Conservation (phyloP, 2,113 vertebrate genomes). For the Silurus glanis region DNA sequence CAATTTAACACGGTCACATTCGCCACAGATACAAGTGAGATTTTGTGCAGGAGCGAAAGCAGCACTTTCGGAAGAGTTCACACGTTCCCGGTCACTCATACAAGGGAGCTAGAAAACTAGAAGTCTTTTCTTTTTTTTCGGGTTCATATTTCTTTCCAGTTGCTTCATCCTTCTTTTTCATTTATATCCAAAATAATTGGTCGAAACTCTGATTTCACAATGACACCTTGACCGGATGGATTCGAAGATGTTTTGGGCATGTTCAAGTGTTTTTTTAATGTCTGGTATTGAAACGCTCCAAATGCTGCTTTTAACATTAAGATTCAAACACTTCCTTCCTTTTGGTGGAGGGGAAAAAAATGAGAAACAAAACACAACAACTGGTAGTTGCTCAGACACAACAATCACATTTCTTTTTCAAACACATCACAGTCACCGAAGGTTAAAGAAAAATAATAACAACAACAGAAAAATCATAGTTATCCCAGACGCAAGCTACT, state of each 20-base stretch:
- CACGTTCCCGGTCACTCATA: neutral
- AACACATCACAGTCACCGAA: conserved; percentile 42
- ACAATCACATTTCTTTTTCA: conserved; percentile 24
- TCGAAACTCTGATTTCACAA: conserved; percentile 10
- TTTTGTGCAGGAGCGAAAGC: conserved; percentile 10
- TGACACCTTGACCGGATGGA: neutral
- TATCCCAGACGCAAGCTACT: neutral
- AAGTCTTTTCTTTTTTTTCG: conserved; percentile 10
- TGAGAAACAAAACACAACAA: neutral
- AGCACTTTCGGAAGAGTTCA: conserved; percentile 32
- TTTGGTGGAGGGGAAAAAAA: neutral
- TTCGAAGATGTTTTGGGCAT: neutral
- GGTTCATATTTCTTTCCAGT: neutral
- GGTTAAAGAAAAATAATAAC: conserved; percentile 10
- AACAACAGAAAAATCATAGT: neutral
- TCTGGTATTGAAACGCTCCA: neutral
- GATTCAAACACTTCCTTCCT: neutral
- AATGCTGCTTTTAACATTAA: neutral
- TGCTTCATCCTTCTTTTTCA: neutral
- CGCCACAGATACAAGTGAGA: conserved; percentile 31
- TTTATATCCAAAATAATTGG: conserved; percentile 15
- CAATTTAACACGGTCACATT: conserved; percentile 19
- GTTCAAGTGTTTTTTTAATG: neutral
- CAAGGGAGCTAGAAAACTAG: conserved; percentile 8
- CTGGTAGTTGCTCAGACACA: conserved; percentile 17